phyloP scores from a whole-genome alignment of 2,113 vertebrate species.

The Coptodon bakossiorum region DNA sequence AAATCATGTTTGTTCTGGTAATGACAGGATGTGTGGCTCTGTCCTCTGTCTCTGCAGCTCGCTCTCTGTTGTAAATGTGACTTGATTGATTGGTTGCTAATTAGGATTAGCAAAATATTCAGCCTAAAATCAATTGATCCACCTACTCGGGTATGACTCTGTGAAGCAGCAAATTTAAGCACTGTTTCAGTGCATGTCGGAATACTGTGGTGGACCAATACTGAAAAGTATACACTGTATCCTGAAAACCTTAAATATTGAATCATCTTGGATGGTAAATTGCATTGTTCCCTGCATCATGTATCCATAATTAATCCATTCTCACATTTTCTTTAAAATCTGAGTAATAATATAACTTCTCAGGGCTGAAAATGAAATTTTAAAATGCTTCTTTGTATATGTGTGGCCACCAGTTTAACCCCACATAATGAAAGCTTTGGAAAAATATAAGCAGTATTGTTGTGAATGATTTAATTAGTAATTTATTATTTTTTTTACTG shows the following conservation, averaged over 20 bases:
- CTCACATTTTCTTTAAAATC: neutral
- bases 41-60: neutral
- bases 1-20: neutral
- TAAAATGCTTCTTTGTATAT: neutral
- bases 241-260: neutral
- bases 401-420: neutral
- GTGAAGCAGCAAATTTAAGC: neutral
- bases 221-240: neutral
- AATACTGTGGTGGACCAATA: neutral
- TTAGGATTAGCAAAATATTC: neutral
- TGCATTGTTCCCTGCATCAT: neutral
- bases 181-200: neutral
- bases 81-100: neutral
- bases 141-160: neutral
- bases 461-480: neutral
- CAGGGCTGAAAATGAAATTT: neutral
- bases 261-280: neutral
- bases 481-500: neutral
- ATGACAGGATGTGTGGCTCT: neutral
- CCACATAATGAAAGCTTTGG: neutral
- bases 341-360: neutral
- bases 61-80: neutral
- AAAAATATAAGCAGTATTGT: neutral
- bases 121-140: slow-evolving; percentile 7
- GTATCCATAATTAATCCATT: neutral